A percentile compares a stretch with the other conserved stretches of the same genome.
Evolutionary conservation across 2,888 invertebrate species (phyloP).

Genomic region (Drosophila hamatofila): DNA sequence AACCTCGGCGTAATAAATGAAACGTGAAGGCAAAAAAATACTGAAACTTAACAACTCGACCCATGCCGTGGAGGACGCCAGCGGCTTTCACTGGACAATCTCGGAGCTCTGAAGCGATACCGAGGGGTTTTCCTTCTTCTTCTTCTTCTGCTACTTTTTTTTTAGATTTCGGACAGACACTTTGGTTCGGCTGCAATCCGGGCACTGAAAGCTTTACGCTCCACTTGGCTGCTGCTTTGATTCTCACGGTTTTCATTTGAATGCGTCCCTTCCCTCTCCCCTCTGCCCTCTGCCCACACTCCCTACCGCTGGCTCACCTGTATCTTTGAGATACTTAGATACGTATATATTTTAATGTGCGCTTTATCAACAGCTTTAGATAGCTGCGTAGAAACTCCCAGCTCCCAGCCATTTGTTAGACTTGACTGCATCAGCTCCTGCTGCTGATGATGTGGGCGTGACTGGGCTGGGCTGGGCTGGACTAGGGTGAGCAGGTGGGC

Average conservation of each 20-base stretch:
- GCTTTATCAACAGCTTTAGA: conserved; percentile 78
- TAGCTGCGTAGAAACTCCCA: conserved; percentile 37
- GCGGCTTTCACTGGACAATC: conserved; percentile 60
- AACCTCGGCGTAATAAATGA: conserved; percentile 72
- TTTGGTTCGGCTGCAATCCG: conserved; percentile 43
- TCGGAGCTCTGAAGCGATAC: conserved; percentile 22
- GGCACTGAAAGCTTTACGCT: conserved; percentile 75
- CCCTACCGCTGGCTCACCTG: conserved; percentile 39
- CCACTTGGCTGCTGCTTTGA: conserved; percentile 77
- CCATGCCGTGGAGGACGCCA: not conserved
- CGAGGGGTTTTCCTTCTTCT: conserved; percentile 5
- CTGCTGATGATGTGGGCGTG: conserved; percentile 40
- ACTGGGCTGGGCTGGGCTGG: not conserved
- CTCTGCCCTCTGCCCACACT: not conserved
- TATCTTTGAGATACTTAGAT: conserved; percentile 74
- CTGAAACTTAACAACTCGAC: conserved; percentile 61
- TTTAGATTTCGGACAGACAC: conserved; percentile 55
- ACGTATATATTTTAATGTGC: conserved; percentile 76
- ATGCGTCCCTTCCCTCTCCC: conserved; percentile 50
- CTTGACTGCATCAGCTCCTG: conserved; percentile 48
- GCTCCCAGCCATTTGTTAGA: conserved; percentile 56
- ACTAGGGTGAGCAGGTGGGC: conserved; percentile 23
- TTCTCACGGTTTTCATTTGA: conserved; percentile 79
- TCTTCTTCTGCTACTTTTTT: conserved; percentile 4
- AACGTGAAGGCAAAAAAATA: conserved; percentile 62